Conservation (phyloP, 2,888 invertebrate species). For the Himalopsyche japonica region DNA sequence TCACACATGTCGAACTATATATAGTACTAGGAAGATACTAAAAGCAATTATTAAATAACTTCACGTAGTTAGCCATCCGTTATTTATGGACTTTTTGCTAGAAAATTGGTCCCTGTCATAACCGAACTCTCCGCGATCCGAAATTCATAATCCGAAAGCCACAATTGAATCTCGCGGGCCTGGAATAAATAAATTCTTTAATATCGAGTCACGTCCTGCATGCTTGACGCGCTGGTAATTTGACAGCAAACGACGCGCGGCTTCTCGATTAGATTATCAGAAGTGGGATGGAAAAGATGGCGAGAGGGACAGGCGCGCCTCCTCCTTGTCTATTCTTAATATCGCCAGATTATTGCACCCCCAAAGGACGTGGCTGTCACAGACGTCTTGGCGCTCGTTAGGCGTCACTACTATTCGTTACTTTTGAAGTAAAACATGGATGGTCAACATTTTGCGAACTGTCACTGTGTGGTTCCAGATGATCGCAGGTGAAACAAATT, state of each 20-base stretch:
- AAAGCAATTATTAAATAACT: no score
- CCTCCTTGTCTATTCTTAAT: constrained; percentile 28
- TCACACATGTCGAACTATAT: no score
- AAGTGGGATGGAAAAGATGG: constrained; percentile 19
- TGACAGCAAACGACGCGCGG: constrained; percentile 40
- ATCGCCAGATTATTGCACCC: constrained; percentile 36
- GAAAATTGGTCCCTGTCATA: not conserved
- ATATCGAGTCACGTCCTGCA: constrained; percentile 8
- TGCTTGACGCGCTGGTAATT: constrained; percentile 38
- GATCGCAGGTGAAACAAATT: no score
- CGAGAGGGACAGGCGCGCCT: constrained; percentile 19
- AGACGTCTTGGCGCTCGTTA: constrained; percentile 39
- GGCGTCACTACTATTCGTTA: constrained; percentile 37
- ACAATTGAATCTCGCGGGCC: not conserved
- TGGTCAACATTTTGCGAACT: not conserved
- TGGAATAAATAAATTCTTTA: constrained; percentile 3
- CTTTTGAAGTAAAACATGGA: not conserved
- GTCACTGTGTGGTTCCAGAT: no score
- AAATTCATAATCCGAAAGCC: not conserved
- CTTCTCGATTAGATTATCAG: constrained; percentile 27
- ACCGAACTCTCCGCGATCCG: not conserved
- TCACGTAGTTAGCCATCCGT: not conserved
- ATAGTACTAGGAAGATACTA: no score
- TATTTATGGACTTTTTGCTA: not conserved
- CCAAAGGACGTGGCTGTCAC: constrained; percentile 30